phyloP scores from a whole-genome alignment of 2,113 vertebrate species.

The Neolamprologus tretocephalus region DNA sequence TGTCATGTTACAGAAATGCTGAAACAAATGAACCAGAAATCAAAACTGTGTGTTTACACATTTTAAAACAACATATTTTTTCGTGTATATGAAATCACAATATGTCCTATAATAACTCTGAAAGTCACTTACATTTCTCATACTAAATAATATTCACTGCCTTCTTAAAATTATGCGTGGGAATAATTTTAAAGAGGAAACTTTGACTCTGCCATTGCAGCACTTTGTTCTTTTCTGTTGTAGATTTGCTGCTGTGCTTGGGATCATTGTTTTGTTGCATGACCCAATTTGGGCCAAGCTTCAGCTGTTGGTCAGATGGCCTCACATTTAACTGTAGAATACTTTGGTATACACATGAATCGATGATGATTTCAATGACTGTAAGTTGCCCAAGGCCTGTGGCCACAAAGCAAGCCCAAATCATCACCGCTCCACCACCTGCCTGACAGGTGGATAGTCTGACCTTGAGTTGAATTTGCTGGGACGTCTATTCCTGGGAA shows the following conservation, averaged over 20 bases:
- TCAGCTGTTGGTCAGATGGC: background rate
- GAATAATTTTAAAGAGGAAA: background rate
- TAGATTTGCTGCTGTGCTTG: background rate
- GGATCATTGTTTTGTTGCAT: background rate
- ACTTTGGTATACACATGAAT: background rate
- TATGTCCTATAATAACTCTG: background rate
- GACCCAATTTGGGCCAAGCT: background rate
- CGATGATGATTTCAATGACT: background rate
- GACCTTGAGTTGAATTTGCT: background rate
- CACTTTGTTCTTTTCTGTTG: background rate
- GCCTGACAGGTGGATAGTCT: background rate
- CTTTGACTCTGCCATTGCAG: background rate
- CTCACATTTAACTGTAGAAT: background rate
- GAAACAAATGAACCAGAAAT: background rate
- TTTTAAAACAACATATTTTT: background rate
- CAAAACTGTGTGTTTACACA: background rate
- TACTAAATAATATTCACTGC: background rate
- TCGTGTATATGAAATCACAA: background rate
- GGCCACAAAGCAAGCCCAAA: background rate
- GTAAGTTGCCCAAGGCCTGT: background rate
- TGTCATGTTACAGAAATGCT: background rate
- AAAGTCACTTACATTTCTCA: background rate
- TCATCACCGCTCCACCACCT: background rate
- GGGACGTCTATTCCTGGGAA: background rate
- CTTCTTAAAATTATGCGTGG: background rate